Evolutionary conservation across 1,140 invertebrate genomes (phyloP).

Genomic region (Nymphalis io): DNA sequence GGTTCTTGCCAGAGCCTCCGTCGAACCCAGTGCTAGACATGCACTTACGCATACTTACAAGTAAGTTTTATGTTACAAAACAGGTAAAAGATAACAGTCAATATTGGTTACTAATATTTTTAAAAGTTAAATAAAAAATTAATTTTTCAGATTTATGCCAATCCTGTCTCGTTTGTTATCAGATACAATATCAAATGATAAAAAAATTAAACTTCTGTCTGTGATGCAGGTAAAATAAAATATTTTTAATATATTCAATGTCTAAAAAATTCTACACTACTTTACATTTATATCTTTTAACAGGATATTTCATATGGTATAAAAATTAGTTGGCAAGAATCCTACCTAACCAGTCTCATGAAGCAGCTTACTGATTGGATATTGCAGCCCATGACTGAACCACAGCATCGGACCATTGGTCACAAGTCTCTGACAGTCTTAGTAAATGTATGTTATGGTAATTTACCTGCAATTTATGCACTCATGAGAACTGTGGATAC

Average conservation of each 20-base stretch:
- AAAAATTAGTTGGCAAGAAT: slow-evolving; percentile 86
- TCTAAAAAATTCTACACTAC: not conserved
- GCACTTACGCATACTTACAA: slow-evolving; percentile 85
- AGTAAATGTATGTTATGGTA: slow-evolving; percentile 87
- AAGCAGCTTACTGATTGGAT: slow-evolving; percentile 83
- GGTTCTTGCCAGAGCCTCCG: slow-evolving; percentile 82
- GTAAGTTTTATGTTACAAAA: slow-evolving; percentile 43
- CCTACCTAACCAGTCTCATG: slow-evolving; percentile 84
- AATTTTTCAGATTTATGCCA: slow-evolving; percentile 81
- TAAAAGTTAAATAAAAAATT: not conserved
- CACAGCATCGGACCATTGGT: slow-evolving; percentile 81
- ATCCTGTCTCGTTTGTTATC: slow-evolving; percentile 82
- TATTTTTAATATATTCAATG: no score
- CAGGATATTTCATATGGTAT: slow-evolving; percentile 86
- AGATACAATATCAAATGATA: slow-evolving; percentile 78
- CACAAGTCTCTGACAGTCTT: slow-evolving; percentile 84
- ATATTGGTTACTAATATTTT: not conserved
- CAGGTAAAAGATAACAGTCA: not conserved
- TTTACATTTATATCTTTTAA: slow-evolving; percentile 23
- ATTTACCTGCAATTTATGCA: slow-evolving; percentile 84
- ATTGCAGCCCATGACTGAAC: slow-evolving; percentile 74
- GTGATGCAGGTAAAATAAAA: slow-evolving; percentile 78
- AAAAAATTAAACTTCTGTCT: slow-evolving; percentile 79
- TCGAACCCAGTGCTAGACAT: slow-evolving; percentile 82
- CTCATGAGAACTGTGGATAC: slow-evolving; percentile 84